phyloP scores from a whole-genome alignment of 2,797 vertebrate species.

The Mycteria americana region DNA sequence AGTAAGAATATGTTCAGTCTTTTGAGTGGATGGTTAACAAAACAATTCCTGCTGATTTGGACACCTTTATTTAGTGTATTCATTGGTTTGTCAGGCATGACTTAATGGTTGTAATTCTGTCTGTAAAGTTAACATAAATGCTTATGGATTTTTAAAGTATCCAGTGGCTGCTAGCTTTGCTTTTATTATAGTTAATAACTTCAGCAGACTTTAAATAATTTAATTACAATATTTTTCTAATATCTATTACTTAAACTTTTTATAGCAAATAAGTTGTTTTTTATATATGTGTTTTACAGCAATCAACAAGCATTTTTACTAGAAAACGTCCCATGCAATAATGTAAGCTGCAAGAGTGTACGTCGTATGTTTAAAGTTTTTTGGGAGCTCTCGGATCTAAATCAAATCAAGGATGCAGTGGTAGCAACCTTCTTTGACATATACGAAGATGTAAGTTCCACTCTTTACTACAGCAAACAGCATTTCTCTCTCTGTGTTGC shows the following conservation, averaged over 20 bases:
- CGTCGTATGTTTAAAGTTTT: slow-evolving; percentile 89
- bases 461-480: background rate
- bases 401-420: slow-evolving; percentile 84
- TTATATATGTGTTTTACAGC: slow-evolving; percentile 67
- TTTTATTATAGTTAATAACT: background rate
- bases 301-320: slow-evolving; percentile 90
- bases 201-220: background rate
- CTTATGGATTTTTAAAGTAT: background rate
- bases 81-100: background rate
- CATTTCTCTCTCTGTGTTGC: background rate
- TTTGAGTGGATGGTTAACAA: background rate
- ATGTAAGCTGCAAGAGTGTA: slow-evolving; percentile 73
- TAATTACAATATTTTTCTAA: background rate
- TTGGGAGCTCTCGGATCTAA: slow-evolving; percentile 91
- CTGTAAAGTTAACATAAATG: background rate
- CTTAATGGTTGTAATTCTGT: background rate
- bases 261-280: background rate
- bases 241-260: background rate
- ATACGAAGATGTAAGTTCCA: slow-evolving; percentile 93
- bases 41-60: background rate
- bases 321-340: slow-evolving; percentile 89
- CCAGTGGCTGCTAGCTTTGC: background rate
- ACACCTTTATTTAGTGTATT: background rate
- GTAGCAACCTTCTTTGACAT: slow-evolving; percentile 96
- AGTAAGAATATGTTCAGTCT: background rate